These are phyloP conservation scores for Ardeotis arabs DNA, from an alignment of 2,113 vertebrate species.

Conservation along the genomic window DNA sequence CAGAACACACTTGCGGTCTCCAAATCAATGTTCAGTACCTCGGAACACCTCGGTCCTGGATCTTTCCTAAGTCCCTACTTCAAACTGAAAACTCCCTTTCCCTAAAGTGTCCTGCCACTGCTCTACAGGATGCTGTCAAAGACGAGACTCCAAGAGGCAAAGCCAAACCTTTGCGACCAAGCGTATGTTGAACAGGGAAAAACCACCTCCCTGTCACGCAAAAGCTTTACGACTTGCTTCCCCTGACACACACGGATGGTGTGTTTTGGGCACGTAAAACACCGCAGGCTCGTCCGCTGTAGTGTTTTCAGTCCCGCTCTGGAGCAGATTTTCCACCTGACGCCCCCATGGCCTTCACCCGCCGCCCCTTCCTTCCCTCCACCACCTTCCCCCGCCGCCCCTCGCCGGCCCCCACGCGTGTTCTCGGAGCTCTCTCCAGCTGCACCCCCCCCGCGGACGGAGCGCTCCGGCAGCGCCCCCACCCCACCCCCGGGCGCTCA, in stretches of 20 bases:
- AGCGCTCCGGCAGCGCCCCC: too few relatives aligned
- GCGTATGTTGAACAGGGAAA: fast-evolving
- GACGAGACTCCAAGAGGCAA: neutral
- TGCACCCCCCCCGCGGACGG: too few relatives aligned
- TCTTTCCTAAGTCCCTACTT: neutral
- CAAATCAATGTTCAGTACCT: neutral
- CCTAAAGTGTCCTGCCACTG: fast-evolving
- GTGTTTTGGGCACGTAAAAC: fast-evolving
- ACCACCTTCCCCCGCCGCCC: neutral
- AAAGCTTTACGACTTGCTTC: too few relatives aligned
- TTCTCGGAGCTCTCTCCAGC: neutral
- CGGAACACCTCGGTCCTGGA: too few relatives aligned
- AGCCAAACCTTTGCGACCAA: neutral
- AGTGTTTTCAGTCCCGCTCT: neutral
- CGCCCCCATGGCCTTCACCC: fast-evolving
- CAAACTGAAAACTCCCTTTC: neutral
- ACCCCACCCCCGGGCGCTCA: fast-evolving
- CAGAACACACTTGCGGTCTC: neutral
- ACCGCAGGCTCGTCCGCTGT: fast-evolving
- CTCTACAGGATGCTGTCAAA: neutral
- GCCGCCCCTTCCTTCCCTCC: too few relatives aligned
- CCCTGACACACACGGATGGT: too few relatives aligned
- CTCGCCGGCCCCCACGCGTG: too few relatives aligned
- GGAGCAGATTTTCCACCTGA: neutral
- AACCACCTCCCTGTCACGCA: fast-evolving